These are phyloP conservation scores for Neogobius melanostomus DNA, from an alignment of 2,113 vertebrate species.

Conservation along the genomic window DNA sequence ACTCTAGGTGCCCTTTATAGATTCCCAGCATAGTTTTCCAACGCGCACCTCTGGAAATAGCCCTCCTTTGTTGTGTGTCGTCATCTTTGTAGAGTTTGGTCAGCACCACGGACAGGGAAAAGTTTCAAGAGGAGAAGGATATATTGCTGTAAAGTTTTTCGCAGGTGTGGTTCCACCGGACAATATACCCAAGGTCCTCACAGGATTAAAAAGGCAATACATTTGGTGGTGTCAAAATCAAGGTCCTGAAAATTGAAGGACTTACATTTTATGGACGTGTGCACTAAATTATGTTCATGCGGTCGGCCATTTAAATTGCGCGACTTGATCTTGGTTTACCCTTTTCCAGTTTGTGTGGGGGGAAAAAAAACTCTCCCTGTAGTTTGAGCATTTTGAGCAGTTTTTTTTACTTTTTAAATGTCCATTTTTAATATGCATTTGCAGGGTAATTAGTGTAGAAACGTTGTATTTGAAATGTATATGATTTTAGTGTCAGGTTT, in stretches of 20 bases:
- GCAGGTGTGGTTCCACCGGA: background rate
- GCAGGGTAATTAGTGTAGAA: no score
- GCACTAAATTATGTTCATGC: no score
- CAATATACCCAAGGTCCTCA: background rate
- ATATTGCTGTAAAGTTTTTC: background rate
- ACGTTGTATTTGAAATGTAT: no score
- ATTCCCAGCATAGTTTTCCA: conserved; percentile 50
- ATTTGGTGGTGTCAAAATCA: background rate
- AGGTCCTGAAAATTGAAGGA: background rate
- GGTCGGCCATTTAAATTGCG: no score
- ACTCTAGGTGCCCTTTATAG: conserved; percentile 39
- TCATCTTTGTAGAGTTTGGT: conserved; percentile 48
- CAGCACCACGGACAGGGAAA: conserved; percentile 31
- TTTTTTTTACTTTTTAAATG: no score
- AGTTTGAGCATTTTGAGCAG: no score
- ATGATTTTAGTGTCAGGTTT: no score
- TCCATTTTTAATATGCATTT: no score
- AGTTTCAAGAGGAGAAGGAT: background rate
- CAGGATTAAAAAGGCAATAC: background rate
- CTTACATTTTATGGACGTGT: background rate
- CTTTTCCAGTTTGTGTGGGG: no score
- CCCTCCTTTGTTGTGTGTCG: conserved; percentile 32
- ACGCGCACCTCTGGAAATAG: conserved; percentile 55
- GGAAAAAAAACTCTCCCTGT: no score
- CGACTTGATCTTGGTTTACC: background rate